A percentile compares a stretch with the other conserved stretches of the same genome.
Conservation (phyloP, 2,797 vertebrate genomes). For the Poeciliopsis presidionis region DNA sequence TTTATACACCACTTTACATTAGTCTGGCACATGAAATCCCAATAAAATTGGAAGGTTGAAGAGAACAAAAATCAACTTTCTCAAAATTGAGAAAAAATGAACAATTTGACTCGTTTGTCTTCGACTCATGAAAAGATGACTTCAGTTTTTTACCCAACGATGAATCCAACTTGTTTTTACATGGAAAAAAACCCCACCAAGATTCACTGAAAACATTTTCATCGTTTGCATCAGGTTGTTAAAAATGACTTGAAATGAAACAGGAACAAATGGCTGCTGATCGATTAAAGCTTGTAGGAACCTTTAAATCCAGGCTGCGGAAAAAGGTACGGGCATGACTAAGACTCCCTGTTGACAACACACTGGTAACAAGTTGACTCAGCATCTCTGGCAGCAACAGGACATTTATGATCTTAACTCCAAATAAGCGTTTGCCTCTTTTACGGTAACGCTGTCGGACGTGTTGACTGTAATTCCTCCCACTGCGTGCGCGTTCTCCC, state of each 20-base stretch:
- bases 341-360: slow-evolving; percentile 9
- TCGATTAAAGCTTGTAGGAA: not conserved
- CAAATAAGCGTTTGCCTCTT: slow-evolving; percentile 15
- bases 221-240: not conserved
- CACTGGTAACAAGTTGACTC: slow-evolving; percentile 36
- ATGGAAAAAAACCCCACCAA: not conserved
- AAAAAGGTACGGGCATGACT: not conserved
- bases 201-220: too few relatives aligned
- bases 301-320: not conserved
- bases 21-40: not conserved
- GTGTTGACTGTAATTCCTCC: not conserved
- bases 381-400: slow-evolving; percentile 29
- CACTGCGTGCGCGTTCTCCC: not conserved
- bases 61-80: not conserved
- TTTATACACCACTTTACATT: not conserved
- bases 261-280: not conserved
- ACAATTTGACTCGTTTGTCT: not conserved
- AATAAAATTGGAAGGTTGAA: not conserved
- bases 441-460: not conserved
- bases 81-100: not conserved
- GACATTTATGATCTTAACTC: slow-evolving; percentile 4
- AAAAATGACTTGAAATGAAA: not conserved
- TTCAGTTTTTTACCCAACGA: not conserved
- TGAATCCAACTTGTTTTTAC: not conserved
- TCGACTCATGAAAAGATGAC: not conserved